phyloP scores from a whole-genome alignment of 30 jellyfish, hydroid and myxozoan genomes.

The Cassiopea xamachana region DNA sequence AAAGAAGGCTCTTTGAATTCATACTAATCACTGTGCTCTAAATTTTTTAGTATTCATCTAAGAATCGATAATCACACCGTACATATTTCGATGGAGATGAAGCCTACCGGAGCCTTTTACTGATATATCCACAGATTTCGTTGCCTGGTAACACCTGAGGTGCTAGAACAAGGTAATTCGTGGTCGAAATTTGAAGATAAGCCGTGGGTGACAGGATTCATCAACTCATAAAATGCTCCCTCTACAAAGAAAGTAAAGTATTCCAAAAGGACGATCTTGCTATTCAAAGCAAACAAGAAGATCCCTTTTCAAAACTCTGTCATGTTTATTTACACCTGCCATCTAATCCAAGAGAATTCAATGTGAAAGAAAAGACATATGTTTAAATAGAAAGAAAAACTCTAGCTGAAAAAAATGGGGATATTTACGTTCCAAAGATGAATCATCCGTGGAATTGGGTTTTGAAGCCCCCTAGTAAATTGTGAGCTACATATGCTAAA shows the following conservation, averaged over 20 bases:
- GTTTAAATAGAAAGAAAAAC: not conserved
- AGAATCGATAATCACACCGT: slow-evolving; percentile 53
- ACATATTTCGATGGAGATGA: slow-evolving; percentile 56
- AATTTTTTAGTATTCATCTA: slow-evolving; percentile 46
- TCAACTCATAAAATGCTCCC: not conserved
- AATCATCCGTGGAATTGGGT: no score
- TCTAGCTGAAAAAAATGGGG: not conserved
- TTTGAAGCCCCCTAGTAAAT: no score
- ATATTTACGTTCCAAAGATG: no score
- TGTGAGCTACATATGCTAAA: no score
- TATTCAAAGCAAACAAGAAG: not conserved
- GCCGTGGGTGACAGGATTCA: slow-evolving; percentile 23
- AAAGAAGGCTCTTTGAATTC: slow-evolving; percentile 49
- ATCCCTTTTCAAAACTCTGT: not conserved
- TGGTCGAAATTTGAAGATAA: slow-evolving; percentile 40
- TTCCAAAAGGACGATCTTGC: not conserved
- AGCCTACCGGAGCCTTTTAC: slow-evolving; percentile 55
- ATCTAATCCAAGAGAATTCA: not conserved
- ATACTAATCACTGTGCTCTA: slow-evolving; percentile 55
- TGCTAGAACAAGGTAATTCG: slow-evolving; percentile 54
- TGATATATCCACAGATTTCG: slow-evolving; percentile 50
- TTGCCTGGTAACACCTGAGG: slow-evolving; percentile 38
- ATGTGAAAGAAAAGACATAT: not conserved
- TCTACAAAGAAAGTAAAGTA: not conserved
- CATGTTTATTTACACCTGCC: not conserved